phyloP scores from a whole-genome alignment of 2,888 invertebrate genomes.

The Cremastobaeus sp. region DNA sequence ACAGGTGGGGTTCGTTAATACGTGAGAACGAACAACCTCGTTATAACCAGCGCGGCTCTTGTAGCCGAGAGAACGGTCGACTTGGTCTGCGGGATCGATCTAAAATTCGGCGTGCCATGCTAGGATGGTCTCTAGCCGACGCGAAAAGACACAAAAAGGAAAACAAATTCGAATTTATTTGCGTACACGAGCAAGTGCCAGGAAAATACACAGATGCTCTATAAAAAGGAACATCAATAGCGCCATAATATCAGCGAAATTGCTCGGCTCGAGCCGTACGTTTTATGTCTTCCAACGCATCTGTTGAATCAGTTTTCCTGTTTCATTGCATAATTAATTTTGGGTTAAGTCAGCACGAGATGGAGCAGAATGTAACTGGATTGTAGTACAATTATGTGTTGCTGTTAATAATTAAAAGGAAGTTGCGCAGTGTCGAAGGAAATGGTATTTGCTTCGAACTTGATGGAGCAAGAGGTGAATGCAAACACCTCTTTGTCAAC shows the following conservation, averaged over 20 bases:
- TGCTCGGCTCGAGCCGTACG: no score
- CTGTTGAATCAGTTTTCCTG: no score
- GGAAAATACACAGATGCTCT: constrained; percentile 1
- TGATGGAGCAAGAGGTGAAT: constrained; percentile 33
- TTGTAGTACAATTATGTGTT: no score
- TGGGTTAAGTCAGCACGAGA: no score
- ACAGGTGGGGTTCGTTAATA: constrained; percentile 60
- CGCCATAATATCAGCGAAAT: no score
- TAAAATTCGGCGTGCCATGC: constrained; percentile 33
- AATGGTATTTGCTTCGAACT: constrained; percentile 20
- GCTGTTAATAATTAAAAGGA: constrained; percentile 18
- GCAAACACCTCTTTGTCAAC: constrained; percentile 54
- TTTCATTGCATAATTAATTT: no score
- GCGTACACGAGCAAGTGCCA: constrained; percentile 20
- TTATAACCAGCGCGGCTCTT: constrained; percentile 55
- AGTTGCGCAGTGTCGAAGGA: neutral
- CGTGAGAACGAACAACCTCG: constrained; percentile 61
- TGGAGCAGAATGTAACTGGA: no score
- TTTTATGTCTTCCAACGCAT: no score
- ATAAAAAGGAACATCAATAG: constrained; percentile 4
- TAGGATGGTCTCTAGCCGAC: constrained; percentile 32
- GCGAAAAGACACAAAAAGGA: constrained; percentile 1
- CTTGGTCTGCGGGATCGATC: constrained; percentile 53
- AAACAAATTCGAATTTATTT: constrained; percentile 39
- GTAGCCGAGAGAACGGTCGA: constrained; percentile 47